Evolutionary conservation across 2,888 invertebrate species (phyloP).

Genomic region (Pyrocoelia pectoralis): DNA sequence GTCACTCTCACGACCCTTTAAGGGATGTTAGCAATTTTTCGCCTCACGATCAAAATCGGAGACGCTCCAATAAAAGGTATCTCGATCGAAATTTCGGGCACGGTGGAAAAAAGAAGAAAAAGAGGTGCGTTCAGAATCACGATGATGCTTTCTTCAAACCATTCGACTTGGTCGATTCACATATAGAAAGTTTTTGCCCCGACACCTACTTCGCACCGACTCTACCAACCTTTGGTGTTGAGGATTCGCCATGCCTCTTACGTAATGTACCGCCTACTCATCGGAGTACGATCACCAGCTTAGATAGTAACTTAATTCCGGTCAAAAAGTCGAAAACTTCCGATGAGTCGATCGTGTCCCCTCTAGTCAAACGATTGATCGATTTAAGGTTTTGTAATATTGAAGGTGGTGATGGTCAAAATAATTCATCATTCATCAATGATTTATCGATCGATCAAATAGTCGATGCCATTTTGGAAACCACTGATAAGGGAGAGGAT

Average conservation of each 20-base stretch:
- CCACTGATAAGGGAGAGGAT: slow-evolving; percentile 59
- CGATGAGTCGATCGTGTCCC: slow-evolving; percentile 61
- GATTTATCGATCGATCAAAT: slow-evolving; percentile 67
- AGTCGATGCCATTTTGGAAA: slow-evolving; percentile 70
- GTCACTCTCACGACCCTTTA: slow-evolving; percentile 58
- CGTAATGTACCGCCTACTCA: slow-evolving; percentile 57
- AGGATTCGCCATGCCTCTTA: slow-evolving; percentile 61
- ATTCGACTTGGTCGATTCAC: slow-evolving; percentile 55
- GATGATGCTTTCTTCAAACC: slow-evolving; percentile 49
- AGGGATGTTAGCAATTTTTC: slow-evolving; percentile 72
- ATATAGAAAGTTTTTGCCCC: slow-evolving; percentile 45
- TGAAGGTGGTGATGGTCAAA: slow-evolving; percentile 51
- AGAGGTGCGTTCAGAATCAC: slow-evolving; percentile 50
- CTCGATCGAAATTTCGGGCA: neutral
- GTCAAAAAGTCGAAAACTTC: slow-evolving; percentile 53
- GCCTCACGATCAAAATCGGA: slow-evolving; percentile 54
- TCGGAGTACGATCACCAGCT: slow-evolving; percentile 47
- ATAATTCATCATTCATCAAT: slow-evolving; percentile 64
- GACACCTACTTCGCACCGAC: slow-evolving; percentile 51
- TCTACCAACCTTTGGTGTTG: slow-evolving; percentile 66
- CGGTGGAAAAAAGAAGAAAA: slow-evolving; percentile 47
- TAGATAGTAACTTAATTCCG: slow-evolving; percentile 55
- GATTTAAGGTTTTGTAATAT: slow-evolving; percentile 63
- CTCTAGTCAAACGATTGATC: slow-evolving; percentile 67
- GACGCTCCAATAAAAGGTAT: slow-evolving; percentile 41